Evolutionary conservation across 2,797 vertebrate species (phyloP).

Genomic region (Danio albolineatus): DNA sequence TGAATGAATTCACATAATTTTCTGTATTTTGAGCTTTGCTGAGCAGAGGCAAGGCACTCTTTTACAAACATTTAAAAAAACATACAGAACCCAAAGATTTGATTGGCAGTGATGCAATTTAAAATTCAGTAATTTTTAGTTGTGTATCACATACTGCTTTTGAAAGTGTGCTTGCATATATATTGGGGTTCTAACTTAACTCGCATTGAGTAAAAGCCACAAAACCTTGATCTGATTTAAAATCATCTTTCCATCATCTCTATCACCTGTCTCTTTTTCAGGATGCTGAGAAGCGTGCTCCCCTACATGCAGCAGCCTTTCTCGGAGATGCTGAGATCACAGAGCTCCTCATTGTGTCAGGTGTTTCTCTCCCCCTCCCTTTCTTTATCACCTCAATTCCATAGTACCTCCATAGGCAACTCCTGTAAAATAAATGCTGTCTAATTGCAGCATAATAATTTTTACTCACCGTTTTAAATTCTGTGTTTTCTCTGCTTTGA

Average conservation of each 20-base stretch:
- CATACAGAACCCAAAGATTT: background rate
- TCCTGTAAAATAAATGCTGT: background rate
- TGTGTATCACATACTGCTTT: too few species aligned
- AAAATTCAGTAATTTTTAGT: background rate
- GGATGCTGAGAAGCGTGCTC: slow-evolving; percentile 95
- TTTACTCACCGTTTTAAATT: background rate
- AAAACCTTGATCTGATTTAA: background rate
- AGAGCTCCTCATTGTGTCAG: slow-evolving; percentile 95
- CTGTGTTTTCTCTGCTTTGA: background rate
- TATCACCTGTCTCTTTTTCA: slow-evolving; percentile 62
- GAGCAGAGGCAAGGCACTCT: background rate
- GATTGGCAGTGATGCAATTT: background rate
- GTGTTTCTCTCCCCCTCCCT: slow-evolving; percentile 66
- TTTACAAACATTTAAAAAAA: background rate
- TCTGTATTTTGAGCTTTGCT: background rate
- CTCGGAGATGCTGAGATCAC: slow-evolving; percentile 96
- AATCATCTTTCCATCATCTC: background rate
- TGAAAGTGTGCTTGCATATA: background rate
- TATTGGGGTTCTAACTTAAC: background rate
- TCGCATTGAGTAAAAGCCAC: background rate
- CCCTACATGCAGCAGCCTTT: slow-evolving; percentile 93
- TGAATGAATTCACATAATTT: background rate
- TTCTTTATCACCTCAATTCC: background rate
- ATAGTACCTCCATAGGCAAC: background rate
- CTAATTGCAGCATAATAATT: too few species aligned